A percentile compares a stretch with the other conserved stretches of the same genome.
phyloP scores from a whole-genome alignment of 1,140 invertebrate species.

The Pectinophora gossypiella region DNA sequence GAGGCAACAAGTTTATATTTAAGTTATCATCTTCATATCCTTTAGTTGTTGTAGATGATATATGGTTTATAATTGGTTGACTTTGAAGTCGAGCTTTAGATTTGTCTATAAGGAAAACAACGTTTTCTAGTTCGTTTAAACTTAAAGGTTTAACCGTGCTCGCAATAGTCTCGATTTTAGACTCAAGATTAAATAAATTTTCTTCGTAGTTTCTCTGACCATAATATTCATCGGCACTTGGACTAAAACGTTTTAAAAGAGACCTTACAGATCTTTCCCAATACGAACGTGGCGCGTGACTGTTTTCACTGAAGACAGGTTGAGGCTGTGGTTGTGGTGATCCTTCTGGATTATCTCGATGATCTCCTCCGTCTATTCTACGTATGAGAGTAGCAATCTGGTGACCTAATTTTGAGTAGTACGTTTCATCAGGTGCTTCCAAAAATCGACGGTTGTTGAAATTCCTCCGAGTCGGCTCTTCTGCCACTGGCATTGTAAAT shows the following conservation, averaged over 20 bases:
- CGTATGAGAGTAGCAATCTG: constrained; percentile 59
- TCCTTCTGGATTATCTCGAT: constrained; percentile 30
- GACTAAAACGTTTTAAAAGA: constrained; percentile 27
- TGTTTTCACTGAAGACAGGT: constrained; percentile 36
- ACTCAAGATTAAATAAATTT: constrained; percentile 47
- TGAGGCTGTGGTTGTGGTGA: constrained; percentile 14
- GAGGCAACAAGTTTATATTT: constrained; percentile 44
- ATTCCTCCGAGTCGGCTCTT: neutral
- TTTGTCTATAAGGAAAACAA: constrained; percentile 41
- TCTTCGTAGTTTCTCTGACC: constrained; percentile 43
- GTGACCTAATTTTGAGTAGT: constrained; percentile 50
- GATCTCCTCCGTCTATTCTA: constrained; percentile 27
- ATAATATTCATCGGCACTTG: constrained; percentile 26
- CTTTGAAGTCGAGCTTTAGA: constrained; percentile 17
- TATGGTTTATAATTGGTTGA: neutral
- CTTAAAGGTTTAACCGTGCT: constrained; percentile 31
- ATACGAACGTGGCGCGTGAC: constrained; percentile 37
- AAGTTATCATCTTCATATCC: constrained; percentile 17
- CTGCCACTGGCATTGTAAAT: neutral
- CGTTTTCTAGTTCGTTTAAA: constrained; percentile 55
- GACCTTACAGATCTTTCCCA: constrained; percentile 62
- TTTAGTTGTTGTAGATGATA: neutral
- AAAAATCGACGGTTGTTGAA: neutral
- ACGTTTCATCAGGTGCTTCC: constrained; percentile 26
- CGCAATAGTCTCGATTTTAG: constrained; percentile 39